Base-by-base conservation (phyloP, 2,113 vertebrate genomes). In the Pterophyllum scalare region DNA sequence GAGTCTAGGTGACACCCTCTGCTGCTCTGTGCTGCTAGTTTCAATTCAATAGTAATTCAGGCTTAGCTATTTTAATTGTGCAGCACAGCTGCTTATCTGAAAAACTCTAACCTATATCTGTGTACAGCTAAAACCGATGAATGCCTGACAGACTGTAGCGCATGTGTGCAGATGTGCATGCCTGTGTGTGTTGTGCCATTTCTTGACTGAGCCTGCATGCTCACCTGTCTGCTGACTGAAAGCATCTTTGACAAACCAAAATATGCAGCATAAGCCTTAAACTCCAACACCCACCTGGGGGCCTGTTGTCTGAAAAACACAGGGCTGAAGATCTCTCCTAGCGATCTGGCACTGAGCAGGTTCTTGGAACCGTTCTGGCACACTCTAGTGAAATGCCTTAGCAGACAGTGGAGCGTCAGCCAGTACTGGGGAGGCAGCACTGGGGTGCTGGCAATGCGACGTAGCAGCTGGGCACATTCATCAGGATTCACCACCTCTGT, bases 281-380 rank as follows among this genome's bases (percentile, higher is more conserved):
- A 40, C 65, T 43, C 61, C 2, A 14, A 77, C 77, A 85, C 94
- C 2, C 93, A 98, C 98, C 97, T 97, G 93, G 95, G 85, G 83
- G 93, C 83, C 85, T 97, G 97, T 81, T 96, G 97, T 91, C 95
- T 96, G 95, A 98, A 99, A 81, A 99, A 95, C 70, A 97, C 90
- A 3, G 97, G 97, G 94, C 97, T 97, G 94, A 99, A 99, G 92
- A 99, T 97, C 95, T 99, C 98, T 3, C 97, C 96, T 62, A 99
- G 94, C 26, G 94, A 92, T 60, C 97, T 95, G 78, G 97, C 95
- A 79, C 92, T 97, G 85, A 99, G 87, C 79, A 97, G 95, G 92
- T 98, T 99, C 95, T 97, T 98, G 88, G 96, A 94, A 86, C 96
- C 90, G 57, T 93, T 94, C 88, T 97, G 97, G 92, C 96, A 99